A percentile compares a stretch with the other conserved stretches of the same genome.
Evolutionary conservation across 1,140 invertebrate genomes (phyloP).

Genomic region (Drosophila tsacasi): DNA sequence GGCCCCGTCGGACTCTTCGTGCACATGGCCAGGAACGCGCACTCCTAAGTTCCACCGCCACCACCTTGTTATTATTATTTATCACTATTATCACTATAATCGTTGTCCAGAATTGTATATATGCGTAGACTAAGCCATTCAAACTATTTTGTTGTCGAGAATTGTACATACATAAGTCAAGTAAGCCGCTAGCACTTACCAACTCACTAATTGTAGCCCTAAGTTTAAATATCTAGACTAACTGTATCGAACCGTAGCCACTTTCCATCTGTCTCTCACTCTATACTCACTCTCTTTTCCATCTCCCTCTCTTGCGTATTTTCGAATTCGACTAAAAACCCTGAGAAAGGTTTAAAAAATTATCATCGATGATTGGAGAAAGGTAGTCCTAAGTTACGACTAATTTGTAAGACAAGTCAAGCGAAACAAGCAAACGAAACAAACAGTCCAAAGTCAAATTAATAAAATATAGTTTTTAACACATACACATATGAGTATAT

Average conservation of each 20-base stretch:
- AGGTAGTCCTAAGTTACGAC: slow-evolving; percentile 36
- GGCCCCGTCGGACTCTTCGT: slow-evolving; percentile 96
- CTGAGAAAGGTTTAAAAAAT: slow-evolving; percentile 80
- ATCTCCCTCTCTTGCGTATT: slow-evolving; percentile 11
- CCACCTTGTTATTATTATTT: slow-evolving; percentile 68
- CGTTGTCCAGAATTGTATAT: slow-evolving; percentile 82
- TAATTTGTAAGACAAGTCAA: slow-evolving; percentile 66
- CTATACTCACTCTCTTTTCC: slow-evolving; percentile 1
- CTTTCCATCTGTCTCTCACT: slow-evolving; percentile 24
- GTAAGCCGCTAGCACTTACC: slow-evolving; percentile 32
- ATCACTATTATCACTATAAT: slow-evolving; percentile 59
- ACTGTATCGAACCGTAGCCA: slow-evolving; percentile 36
- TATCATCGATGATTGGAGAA: slow-evolving; percentile 47
- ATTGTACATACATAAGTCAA: slow-evolving; percentile 84
- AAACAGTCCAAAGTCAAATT: slow-evolving; percentile 77
- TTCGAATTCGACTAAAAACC: slow-evolving; percentile 63
- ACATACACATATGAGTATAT: slow-evolving; percentile 25
- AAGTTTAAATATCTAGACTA: slow-evolving; percentile 48
- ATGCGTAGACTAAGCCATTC: slow-evolving; percentile 66
- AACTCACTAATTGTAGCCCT: slow-evolving; percentile 61
- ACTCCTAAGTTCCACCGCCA: slow-evolving; percentile 86
- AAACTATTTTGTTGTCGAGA: slow-evolving; percentile 74
- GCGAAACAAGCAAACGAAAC: slow-evolving; percentile 48
- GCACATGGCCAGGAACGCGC: slow-evolving; percentile 94
- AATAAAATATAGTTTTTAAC: slow-evolving; percentile 68